Percentiles rank a stretch among this genome's conserved stretches.
These are phyloP conservation scores for Oligia strigilis DNA, from an alignment of 2,888 invertebrate genomes.

Conservation along the genomic window DNA sequence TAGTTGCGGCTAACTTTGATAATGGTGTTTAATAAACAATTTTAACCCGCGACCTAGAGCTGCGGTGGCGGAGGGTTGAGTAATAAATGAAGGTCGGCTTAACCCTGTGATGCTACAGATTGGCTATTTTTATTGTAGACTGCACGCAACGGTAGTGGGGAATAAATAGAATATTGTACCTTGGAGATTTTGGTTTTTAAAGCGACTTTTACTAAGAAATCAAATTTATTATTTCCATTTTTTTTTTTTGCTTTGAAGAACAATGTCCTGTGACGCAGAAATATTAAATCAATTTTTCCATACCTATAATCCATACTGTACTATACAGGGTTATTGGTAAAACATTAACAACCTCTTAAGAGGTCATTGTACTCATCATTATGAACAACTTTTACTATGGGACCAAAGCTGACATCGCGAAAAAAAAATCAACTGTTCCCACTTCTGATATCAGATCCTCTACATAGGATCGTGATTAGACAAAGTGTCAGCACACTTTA, in stretches of 20 bases:
- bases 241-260: neutral
- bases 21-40: slow-evolving; percentile 67
- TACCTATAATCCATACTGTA: no score
- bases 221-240: neutral
- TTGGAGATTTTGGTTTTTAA: neutral
- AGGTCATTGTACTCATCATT: no score
- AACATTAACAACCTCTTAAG: no score
- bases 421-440: no score
- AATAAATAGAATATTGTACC: slow-evolving; percentile 5
- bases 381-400: no score
- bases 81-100: slow-evolving; percentile 62
- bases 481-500: neutral
- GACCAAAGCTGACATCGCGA: no score
- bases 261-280: neutral
- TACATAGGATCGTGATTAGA: no score
- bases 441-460: no score
- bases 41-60: slow-evolving; percentile 56
- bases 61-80: slow-evolving; percentile 57
- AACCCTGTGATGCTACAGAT: slow-evolving; percentile 46
- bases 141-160: slow-evolving; percentile 40
- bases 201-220: neutral
- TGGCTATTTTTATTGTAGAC: slow-evolving; percentile 54
- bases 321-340: no score
- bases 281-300: neutral
- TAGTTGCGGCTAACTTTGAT: slow-evolving; percentile 60